A percentile compares a stretch with the other conserved stretches of the same genome.
Evolutionary conservation across 30 jellyfish, hydroid and myxozoan species (phyloP).

Genomic region (Cassiopea xamachana): DNA sequence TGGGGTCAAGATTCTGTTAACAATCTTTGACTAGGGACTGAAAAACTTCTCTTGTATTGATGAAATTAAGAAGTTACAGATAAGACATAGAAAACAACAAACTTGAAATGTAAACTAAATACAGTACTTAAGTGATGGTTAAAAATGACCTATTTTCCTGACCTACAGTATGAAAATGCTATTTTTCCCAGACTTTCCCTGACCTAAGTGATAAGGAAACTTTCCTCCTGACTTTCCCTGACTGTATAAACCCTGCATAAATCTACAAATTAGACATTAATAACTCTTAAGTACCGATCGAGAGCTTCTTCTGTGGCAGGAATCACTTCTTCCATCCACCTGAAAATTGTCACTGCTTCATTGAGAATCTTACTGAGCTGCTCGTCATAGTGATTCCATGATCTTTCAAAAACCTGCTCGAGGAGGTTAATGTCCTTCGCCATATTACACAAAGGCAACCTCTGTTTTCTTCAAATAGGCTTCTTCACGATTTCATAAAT

Average conservation of each 20-base stretch:
- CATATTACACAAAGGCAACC: neutral
- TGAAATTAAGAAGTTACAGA: too few relatives aligned
- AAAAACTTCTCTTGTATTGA: too few relatives aligned
- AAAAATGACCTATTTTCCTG: too few relatives aligned
- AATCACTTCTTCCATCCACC: conserved; percentile 34
- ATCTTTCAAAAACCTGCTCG: conserved; percentile 16
- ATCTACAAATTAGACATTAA: neutral
- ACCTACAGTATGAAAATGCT: too few relatives aligned
- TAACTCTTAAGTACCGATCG: neutral
- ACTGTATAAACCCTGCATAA: neutral
- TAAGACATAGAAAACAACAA: too few relatives aligned
- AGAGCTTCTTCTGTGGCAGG: conserved; percentile 47
- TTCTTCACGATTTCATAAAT: neutral
- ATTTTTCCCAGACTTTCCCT: too few relatives aligned
- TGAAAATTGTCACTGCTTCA: neutral
- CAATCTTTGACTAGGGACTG: too few relatives aligned
- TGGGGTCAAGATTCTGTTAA: too few relatives aligned
- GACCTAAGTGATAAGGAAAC: too few relatives aligned
- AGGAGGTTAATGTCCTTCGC: conserved; percentile 34
- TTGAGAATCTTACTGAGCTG: neutral
- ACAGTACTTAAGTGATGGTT: too few relatives aligned
- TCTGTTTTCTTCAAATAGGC: neutral
- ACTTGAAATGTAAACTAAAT: too few relatives aligned
- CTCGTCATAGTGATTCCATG: conserved; percentile 36
- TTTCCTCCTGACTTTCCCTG: neutral